These are phyloP conservation scores for Rhagologus leucostigma DNA, from an alignment of 2,113 vertebrate genomes.

Conservation along the genomic window DNA sequence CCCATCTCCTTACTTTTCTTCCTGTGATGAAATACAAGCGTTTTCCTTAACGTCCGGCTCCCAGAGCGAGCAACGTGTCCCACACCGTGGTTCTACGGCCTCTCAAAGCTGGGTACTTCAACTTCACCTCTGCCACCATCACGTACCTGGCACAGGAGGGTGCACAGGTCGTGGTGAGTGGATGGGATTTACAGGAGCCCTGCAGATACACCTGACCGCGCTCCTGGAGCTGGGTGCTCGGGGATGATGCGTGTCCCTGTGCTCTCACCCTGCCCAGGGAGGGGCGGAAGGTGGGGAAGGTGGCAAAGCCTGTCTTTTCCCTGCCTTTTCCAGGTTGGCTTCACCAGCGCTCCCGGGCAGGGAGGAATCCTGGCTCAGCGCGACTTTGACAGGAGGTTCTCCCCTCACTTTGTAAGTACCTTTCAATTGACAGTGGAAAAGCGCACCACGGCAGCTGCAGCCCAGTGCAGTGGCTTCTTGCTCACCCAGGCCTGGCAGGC, in stretches of 20 bases:
- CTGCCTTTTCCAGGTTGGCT: conserved; percentile 78
- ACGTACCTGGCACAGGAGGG: conserved; percentile 93
- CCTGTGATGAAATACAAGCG: background rate
- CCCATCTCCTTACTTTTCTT: background rate
- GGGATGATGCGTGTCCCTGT: accelerated
- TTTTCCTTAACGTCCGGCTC: background rate
- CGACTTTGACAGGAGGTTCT: conserved; percentile 93
- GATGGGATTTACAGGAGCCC: background rate
- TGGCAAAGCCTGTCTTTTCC: background rate
- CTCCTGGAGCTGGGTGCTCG: accelerated
- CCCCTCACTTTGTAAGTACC: conserved; percentile 90
- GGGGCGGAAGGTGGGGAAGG: no score
- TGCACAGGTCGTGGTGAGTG: conserved; percentile 87
- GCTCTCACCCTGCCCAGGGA: accelerated
- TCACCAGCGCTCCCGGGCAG: conserved; percentile 91
- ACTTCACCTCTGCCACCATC: conserved; percentile 93
- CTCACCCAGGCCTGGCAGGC: background rate
- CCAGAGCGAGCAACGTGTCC: conserved; percentile 91
- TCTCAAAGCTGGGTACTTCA: conserved; percentile 95
- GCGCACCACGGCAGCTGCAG: accelerated
- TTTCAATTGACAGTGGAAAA: accelerated
- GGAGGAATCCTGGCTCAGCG: conserved; percentile 94
- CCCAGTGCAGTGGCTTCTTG: background rate
- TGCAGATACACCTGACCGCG: background rate
- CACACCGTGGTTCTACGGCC: conserved; percentile 80